These are phyloP conservation scores for Agrypnus murinus DNA, from an alignment of 2,888 invertebrate genomes.

Conservation along the genomic window DNA sequence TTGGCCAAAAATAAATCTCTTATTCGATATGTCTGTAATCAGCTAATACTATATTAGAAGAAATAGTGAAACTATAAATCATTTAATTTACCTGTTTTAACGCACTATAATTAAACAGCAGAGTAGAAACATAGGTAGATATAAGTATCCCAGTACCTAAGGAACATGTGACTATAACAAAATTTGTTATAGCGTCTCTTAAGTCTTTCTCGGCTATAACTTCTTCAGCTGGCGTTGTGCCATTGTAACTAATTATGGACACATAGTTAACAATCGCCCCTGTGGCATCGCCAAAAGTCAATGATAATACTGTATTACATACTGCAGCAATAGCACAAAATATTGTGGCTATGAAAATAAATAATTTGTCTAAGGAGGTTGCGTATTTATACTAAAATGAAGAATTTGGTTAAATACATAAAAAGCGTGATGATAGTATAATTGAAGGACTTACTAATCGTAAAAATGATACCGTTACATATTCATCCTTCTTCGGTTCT, in stretches of 20 bases:
- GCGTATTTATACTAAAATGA: constrained; percentile 37
- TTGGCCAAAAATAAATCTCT: constrained; percentile 79
- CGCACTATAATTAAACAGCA: constrained; percentile 81
- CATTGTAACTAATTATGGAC: background rate
- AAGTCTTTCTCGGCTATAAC: constrained; percentile 17
- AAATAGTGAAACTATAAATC: too few species aligned
- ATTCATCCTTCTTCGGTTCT: constrained; percentile 23
- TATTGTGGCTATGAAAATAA: constrained; percentile 26
- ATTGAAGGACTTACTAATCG: constrained; percentile 56
- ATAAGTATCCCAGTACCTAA: constrained; percentile 77
- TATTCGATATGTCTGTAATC: constrained; percentile 77
- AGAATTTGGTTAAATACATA: background rate
- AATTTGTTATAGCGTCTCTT: constrained; percentile 62
- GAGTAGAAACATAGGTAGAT: constrained; percentile 79
- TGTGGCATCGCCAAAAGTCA: constrained; percentile 79
- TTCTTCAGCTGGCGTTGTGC: background rate
- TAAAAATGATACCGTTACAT: constrained; percentile 53
- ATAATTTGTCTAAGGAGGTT: constrained; percentile 17
- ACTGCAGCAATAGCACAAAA: constrained; percentile 73
- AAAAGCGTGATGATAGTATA: background rate
- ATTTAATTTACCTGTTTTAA: constrained; percentile 77
- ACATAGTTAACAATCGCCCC: constrained; percentile 74
- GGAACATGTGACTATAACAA: constrained; percentile 77
- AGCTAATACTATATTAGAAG: too few species aligned
- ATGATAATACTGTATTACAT: constrained; percentile 79